Evolutionary conservation across 2,797 vertebrate species (phyloP).

Genomic region (Onychomys arenicola): DNA sequence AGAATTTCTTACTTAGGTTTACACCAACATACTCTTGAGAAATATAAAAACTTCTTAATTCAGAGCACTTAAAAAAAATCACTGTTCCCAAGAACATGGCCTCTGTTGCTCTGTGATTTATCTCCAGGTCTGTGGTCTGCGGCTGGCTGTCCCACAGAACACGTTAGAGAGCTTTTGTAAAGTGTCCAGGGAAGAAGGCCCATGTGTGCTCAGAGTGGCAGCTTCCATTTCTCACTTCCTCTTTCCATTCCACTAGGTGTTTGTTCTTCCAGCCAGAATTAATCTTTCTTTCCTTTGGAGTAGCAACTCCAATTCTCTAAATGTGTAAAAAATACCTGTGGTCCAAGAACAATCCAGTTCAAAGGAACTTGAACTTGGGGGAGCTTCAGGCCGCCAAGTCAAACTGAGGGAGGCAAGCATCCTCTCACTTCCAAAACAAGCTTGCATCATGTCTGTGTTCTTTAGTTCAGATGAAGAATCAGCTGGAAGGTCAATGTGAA

Average conservation of each 20-base stretch:
- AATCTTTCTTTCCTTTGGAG: neutral
- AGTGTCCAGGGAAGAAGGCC: neutral
- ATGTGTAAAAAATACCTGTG: neutral
- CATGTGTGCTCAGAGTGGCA: neutral
- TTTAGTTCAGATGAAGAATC: neutral
- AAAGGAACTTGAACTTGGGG: neutral
- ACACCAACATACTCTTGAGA: neutral
- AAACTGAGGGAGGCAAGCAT: neutral
- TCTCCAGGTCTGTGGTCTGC: neutral
- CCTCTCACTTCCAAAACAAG: neutral
- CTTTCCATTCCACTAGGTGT: neutral
- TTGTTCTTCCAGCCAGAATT: neutral
- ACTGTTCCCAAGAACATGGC: neutral
- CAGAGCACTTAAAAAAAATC: neutral
- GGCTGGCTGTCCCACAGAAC: neutral
- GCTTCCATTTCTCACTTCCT: too few relatives aligned
- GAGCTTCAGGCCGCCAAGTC: neutral
- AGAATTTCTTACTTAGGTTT: neutral
- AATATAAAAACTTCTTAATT: neutral
- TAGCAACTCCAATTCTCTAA: neutral
- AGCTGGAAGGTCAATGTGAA: neutral
- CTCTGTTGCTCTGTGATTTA: neutral
- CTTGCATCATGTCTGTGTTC: neutral
- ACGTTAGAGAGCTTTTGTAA: neutral
- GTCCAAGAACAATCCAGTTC: slow-evolving; percentile 17